A percentile compares a stretch with the other conserved stretches of the same genome.
Evolutionary conservation across 1,140 invertebrate genomes (phyloP).

Genomic region (Pemphigus obesinymphae): DNA sequence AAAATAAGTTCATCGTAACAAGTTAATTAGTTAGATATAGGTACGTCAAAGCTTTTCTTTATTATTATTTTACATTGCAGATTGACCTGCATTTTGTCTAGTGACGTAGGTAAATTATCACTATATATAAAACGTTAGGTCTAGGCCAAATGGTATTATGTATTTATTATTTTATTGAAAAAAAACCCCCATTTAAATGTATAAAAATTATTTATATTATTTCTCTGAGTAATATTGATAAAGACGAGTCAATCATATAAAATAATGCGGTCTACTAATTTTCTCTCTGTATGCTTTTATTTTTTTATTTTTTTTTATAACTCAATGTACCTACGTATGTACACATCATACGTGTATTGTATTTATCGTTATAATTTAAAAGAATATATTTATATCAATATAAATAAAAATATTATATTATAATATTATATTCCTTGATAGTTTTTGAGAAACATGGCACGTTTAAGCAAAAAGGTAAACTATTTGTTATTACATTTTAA

Average conservation of each 20-base stretch:
- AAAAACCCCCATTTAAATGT: neutral
- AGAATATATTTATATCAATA: no score
- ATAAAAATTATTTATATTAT: neutral
- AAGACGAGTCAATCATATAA: neutral
- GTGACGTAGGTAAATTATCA: constrained; percentile 2
- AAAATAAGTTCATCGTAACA: neutral
- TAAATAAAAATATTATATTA: no score
- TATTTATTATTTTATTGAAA: neutral
- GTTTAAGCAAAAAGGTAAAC: neutral
- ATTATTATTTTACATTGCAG: neutral
- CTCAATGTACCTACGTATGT: neutral
- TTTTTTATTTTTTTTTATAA: neutral
- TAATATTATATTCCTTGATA: neutral
- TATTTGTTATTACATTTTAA: neutral
- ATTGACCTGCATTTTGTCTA: neutral
- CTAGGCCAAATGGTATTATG: neutral
- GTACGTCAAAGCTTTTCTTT: neutral
- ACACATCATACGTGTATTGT: neutral
- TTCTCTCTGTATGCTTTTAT: neutral
- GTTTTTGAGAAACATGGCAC: neutral
- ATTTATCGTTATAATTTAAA: neutral
- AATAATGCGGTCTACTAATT: neutral
- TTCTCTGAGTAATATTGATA: neutral
- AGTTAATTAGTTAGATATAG: neutral
- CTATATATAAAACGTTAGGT: constrained; percentile 1